These are phyloP conservation scores for Drosophila pseudotakahashii DNA, from an alignment of 2,888 invertebrate genomes.

Conservation along the genomic window DNA sequence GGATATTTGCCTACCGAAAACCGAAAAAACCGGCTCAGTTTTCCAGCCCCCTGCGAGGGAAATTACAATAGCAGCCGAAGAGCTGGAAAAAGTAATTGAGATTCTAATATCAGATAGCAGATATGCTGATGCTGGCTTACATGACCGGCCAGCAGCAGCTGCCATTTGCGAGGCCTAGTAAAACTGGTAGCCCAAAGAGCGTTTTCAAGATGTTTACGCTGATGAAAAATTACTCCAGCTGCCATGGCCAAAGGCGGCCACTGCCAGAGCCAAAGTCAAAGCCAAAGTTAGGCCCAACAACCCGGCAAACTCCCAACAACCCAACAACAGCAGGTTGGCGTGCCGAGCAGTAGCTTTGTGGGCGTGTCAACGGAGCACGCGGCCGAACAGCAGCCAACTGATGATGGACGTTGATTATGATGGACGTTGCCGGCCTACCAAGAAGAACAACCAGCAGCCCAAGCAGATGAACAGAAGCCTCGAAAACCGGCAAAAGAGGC, in stretches of 20 bases:
- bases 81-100: slow-evolving; percentile 77
- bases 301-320: neutral
- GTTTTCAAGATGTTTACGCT: slow-evolving; percentile 65
- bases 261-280: slow-evolving; percentile 12
- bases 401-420: slow-evolving; percentile 70
- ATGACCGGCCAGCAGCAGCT: slow-evolving; percentile 28
- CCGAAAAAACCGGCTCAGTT: slow-evolving; percentile 57
- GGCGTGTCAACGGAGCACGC: slow-evolving; percentile 75
- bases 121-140: slow-evolving; percentile 62
- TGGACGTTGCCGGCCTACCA: slow-evolving; percentile 71
- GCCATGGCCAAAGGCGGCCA: slow-evolving; percentile 67
- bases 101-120: slow-evolving; percentile 77
- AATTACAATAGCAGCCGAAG: slow-evolving; percentile 61
- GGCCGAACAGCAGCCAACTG: slow-evolving; percentile 49
- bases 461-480: slow-evolving; percentile 25
- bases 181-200: slow-evolving; percentile 70
- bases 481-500: slow-evolving; percentile 36
- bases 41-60: slow-evolving; percentile 42
- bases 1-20: slow-evolving; percentile 58
- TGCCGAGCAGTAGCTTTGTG: slow-evolving; percentile 75
- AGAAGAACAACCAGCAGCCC: slow-evolving; percentile 36
- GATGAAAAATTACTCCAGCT: slow-evolving; percentile 78
- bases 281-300: slow-evolving; percentile 12
- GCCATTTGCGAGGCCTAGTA: slow-evolving; percentile 38
- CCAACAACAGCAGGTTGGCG: slow-evolving; percentile 52